A percentile compares a stretch with the other conserved stretches of the same genome.
phyloP scores from a whole-genome alignment of 92 coral and sea anemone genomes.

The Phymanthus crucifer region DNA sequence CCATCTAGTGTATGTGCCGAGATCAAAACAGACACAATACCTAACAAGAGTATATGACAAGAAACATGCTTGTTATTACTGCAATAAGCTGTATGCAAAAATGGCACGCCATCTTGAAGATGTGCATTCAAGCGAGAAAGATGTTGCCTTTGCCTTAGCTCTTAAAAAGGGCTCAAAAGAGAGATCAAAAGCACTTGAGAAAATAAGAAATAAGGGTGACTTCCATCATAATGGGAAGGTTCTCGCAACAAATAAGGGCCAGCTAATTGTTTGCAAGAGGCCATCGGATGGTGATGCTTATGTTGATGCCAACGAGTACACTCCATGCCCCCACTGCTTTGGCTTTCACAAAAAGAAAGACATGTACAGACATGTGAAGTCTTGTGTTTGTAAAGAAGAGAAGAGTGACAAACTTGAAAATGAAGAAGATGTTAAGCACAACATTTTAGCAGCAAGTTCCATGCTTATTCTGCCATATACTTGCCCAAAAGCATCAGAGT shows the following conservation, averaged over 20 bases:
- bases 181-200: constrained; percentile 6
- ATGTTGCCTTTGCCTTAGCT: not conserved
- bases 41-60: constrained; percentile 16
- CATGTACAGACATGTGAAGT: constrained; percentile 18
- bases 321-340: constrained; percentile 13
- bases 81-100: not conserved
- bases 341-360: constrained; percentile 14
- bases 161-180: not conserved
- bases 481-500: not conserved
- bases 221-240: constrained; percentile 20
- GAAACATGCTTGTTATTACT: constrained; percentile 9
- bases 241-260: not conserved
- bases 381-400: not conserved
- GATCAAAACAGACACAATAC: not conserved
- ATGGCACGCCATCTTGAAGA: constrained; percentile 4
- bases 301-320: not conserved
- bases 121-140: not conserved
- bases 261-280: constrained; percentile 19
- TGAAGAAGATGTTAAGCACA: not conserved
- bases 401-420: not conserved
- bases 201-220: constrained; percentile 1
- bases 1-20: not conserved
- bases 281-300: constrained; percentile 7
- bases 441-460: too few species aligned
- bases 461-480: not conserved